These are phyloP conservation scores for Encarsia formosa DNA, from an alignment of 2,888 invertebrate species.

Conservation along the genomic window DNA sequence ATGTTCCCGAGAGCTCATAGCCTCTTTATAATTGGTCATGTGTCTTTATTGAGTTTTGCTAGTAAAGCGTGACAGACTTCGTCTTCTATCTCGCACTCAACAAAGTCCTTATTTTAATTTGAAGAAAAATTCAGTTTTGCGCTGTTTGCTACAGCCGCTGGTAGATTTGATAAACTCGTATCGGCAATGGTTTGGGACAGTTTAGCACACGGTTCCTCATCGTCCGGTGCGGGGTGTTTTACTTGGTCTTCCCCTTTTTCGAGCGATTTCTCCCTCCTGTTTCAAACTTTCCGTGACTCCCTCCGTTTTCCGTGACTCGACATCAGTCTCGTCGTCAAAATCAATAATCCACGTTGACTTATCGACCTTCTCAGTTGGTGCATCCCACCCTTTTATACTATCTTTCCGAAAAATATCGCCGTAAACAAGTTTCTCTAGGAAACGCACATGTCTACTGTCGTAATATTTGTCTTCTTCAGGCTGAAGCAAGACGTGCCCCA, in stretches of 20 bases:
- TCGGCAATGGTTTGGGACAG: not conserved
- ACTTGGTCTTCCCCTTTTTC: not conserved
- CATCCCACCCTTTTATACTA: not conserved
- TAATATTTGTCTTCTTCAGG: too few species aligned
- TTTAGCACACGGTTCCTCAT: not conserved
- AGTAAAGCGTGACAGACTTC: slow-evolving; percentile 9
- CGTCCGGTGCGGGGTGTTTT: not conserved
- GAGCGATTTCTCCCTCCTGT: not conserved
- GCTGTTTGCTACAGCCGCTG: not conserved
- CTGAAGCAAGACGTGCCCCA: not conserved
- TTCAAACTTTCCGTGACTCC: not conserved
- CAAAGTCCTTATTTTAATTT: not conserved
- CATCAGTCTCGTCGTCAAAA: not conserved
- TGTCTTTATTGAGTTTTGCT: slow-evolving; percentile 15
- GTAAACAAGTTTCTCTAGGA: not conserved
- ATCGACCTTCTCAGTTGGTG: not conserved
- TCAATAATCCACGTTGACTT: not conserved
- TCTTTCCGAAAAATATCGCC: not conserved
- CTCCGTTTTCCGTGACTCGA: not conserved
- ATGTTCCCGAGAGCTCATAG: slow-evolving; percentile 14
- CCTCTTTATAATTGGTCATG: slow-evolving; percentile 15
- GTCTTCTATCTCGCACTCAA: slow-evolving; percentile 1
- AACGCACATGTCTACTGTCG: not conserved
- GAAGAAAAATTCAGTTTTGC: not conserved
- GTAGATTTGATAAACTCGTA: not conserved